Percentiles rank a stretch among this genome's conserved stretches.
Conservation (phyloP, 2,888 invertebrate species). For the Metalampra italica region DNA sequence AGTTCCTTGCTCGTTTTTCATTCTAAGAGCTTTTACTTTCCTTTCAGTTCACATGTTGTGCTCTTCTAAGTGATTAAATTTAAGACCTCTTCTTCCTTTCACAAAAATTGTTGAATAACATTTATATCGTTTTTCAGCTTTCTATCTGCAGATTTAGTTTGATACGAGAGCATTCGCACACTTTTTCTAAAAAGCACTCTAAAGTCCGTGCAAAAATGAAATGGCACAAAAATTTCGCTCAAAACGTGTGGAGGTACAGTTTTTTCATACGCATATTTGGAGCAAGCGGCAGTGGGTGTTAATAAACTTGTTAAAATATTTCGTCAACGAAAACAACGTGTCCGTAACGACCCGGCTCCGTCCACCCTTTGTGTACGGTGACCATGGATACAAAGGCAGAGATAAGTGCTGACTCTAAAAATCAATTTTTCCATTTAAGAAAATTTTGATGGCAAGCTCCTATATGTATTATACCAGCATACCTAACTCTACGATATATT, state of each 20-base stretch:
- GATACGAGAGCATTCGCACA: not conserved
- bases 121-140: no score
- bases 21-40: conserved; percentile 65
- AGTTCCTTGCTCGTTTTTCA: conserved; percentile 65
- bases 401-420: no score
- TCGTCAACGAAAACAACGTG: conserved; percentile 38
- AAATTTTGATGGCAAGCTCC: no score
- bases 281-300: conserved; percentile 20
- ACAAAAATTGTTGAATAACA: not conserved
- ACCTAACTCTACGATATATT: no score
- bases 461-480: no score
- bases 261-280: conserved; percentile 14
- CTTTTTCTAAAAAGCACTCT: not conserved
- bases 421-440: no score
- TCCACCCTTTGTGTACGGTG: not conserved
- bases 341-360: conserved; percentile 20
- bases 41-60: conserved; percentile 51
- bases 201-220: not conserved
- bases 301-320: conserved; percentile 52
- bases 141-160: no score
- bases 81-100: conserved; percentile 26
- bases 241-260: not conserved
- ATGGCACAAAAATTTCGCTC: not conserved
- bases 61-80: conserved; percentile 62
- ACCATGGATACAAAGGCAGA: no score